Percentiles rank a stretch among this genome's conserved stretches.
Conservation (phyloP, 2,113 vertebrate genomes). For the Guaruba guarouba region DNA sequence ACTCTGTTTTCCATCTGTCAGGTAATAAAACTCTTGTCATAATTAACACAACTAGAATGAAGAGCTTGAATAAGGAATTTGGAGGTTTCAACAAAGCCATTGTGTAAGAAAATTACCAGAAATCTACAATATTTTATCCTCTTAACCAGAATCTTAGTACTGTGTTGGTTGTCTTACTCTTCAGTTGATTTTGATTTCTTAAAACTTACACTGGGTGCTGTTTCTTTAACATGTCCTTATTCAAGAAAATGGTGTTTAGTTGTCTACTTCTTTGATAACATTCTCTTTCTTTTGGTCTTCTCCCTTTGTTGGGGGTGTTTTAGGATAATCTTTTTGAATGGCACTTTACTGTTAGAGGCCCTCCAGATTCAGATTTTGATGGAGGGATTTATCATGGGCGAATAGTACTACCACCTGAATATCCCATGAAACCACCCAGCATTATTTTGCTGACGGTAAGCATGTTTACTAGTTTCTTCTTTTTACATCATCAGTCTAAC, state of each 20-base stretch:
- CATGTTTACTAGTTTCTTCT: neutral
- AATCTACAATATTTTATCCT: neutral
- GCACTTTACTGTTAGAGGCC: constrained; percentile 97
- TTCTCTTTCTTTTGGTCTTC: no score
- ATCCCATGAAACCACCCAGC: constrained; percentile 98
- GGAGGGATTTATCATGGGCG: constrained; percentile 95
- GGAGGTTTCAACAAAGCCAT: neutral
- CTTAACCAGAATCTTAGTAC: neutral
- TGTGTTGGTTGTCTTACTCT: neutral
- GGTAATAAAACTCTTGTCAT: neutral
- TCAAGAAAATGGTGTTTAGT: neutral
- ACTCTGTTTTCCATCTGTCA: neutral
- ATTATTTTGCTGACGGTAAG: constrained; percentile 96
- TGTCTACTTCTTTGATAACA: neutral
- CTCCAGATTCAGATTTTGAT: constrained; percentile 97
- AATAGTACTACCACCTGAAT: constrained; percentile 95
- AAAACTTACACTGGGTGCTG: neutral
- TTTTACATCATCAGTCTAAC: neutral
- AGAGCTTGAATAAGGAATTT: neutral
- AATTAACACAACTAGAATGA: neutral
- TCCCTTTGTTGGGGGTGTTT: neutral
- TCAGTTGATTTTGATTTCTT: neutral
- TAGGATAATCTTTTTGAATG: constrained; percentile 99
- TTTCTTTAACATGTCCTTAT: neutral
- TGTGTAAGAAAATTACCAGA: neutral